phyloP scores from a whole-genome alignment of 2,113 vertebrate species.

The Ceyx margarethae region DNA sequence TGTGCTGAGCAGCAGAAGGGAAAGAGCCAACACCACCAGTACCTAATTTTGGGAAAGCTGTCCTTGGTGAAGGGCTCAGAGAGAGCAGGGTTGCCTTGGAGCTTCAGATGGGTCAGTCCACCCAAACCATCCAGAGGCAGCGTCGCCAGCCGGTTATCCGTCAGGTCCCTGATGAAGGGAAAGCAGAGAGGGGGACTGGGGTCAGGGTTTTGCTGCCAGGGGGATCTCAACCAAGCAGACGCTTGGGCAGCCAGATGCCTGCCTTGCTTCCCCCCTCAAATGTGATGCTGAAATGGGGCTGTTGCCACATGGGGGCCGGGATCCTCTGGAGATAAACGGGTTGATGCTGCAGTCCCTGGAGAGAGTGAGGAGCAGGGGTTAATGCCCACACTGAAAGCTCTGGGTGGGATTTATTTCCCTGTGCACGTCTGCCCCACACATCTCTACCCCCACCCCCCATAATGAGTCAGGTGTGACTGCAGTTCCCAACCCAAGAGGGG shows the following conservation, averaged over 20 bases:
- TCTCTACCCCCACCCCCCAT: background rate
- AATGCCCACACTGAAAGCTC: background rate
- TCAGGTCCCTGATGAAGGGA: conserved; percentile 81
- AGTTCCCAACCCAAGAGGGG: background rate
- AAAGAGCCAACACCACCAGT: conserved; percentile 1
- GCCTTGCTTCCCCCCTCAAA: background rate
- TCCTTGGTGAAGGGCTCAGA: conserved; percentile 86
- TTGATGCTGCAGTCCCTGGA: background rate
- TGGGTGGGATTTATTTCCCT: background rate
- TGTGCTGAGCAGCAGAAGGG: background rate
- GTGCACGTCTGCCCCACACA: background rate
- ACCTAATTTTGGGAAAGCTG: conserved; percentile 91
- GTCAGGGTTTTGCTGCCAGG: background rate
- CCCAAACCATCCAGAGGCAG: conserved; percentile 85
- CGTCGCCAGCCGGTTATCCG: conserved; percentile 81
- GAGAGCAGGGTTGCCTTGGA: conserved; percentile 86
- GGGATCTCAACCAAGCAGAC: background rate
- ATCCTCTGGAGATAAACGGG: background rate
- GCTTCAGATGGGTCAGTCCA: conserved; percentile 88
- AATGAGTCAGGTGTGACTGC: background rate
- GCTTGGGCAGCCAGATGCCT: background rate
- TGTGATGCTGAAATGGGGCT: background rate
- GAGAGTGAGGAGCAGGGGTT: background rate
- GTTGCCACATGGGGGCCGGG: background rate
- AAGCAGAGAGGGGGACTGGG: background rate